phyloP scores from a whole-genome alignment of 2,888 invertebrate species.

The Cyclophora punctaria region DNA sequence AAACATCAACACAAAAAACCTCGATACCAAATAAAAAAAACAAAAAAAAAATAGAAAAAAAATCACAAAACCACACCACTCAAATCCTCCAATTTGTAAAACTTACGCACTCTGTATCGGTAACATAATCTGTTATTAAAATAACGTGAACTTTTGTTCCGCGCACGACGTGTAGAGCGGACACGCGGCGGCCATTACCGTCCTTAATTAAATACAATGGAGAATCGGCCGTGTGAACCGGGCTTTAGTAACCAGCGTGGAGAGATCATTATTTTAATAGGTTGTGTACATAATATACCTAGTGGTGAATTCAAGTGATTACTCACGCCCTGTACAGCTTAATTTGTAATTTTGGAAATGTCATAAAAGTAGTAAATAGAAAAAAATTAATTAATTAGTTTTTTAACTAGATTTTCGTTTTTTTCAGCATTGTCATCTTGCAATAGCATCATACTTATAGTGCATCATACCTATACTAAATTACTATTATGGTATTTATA shows the following conservation, averaged over 20 bases:
- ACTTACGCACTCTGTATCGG: not conserved
- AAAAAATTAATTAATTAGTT: not conserved
- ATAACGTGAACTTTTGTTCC: slow-evolving; percentile 3
- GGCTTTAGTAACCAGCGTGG: too few species aligned
- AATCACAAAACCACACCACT: too few species aligned
- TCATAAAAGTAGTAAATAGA: too few species aligned
- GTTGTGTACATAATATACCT: too few species aligned
- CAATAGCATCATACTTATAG: too few species aligned
- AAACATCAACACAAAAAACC: not conserved
- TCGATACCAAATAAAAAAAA: not conserved
- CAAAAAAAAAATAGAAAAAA: not conserved
- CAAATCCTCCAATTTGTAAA: not conserved
- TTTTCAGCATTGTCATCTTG: too few species aligned
- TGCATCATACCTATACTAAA: too few species aligned
- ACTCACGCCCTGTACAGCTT: not conserved
- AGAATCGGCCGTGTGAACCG: too few species aligned
- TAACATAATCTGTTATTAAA: not conserved
- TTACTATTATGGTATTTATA: too few species aligned
- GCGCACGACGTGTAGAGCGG: slow-evolving; percentile 6
- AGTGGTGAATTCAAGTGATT: not conserved
- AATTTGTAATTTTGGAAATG: too few species aligned
- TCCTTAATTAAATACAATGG: slow-evolving; percentile 25
- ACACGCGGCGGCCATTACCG: slow-evolving; percentile 27
- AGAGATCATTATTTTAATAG: too few species aligned
- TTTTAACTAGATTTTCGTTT: not conserved